A percentile compares a stretch with the other conserved stretches of the same genome.
phyloP scores from a whole-genome alignment of 2,888 invertebrate species.

The Rotaria sp. region DNA sequence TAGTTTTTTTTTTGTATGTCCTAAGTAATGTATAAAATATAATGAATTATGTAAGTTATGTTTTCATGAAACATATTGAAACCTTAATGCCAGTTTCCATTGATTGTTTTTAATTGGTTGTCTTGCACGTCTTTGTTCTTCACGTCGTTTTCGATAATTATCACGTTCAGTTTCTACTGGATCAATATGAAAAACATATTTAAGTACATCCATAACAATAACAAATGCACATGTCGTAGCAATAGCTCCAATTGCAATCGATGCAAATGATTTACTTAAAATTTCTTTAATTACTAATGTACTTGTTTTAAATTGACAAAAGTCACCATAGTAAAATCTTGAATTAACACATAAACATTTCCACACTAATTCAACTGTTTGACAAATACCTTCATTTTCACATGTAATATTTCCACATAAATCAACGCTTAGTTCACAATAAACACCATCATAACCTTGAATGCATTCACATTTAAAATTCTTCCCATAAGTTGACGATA shows the following conservation, averaged over 20 bases:
- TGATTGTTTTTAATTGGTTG: too few species aligned
- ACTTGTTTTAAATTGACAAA: neutral
- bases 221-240: neutral
- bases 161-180: neutral
- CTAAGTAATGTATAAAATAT: too few species aligned
- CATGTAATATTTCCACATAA: neutral
- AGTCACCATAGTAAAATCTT: neutral
- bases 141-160: too few species aligned
- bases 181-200: neutral
- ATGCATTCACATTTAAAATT: constrained; percentile 4
- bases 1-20: too few species aligned
- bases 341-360: neutral
- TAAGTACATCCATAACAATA: constrained; percentile 3
- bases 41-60: too few species aligned
- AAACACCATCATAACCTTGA: neutral
- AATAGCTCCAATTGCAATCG: neutral
- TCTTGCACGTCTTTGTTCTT: too few species aligned
- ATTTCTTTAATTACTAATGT: neutral
- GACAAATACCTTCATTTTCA: constrained; percentile 1
- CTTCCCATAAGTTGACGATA: neutral
- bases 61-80: too few species aligned
- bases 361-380: neutral
- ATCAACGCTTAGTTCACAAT: neutral
- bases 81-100: too few species aligned
- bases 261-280: neutral